phyloP scores from a whole-genome alignment of 1,140 invertebrate species.

The Drosophila pandora region DNA sequence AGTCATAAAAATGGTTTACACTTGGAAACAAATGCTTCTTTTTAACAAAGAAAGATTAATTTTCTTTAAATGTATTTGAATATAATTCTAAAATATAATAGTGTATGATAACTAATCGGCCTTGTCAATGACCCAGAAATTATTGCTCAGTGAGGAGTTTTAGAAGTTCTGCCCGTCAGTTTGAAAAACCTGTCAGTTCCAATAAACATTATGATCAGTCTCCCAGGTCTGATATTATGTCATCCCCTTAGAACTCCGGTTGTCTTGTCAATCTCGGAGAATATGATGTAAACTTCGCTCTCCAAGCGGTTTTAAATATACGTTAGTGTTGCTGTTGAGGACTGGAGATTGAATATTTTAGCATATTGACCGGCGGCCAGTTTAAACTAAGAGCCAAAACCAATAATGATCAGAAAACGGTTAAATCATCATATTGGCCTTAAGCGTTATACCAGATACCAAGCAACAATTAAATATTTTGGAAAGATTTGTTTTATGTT shows the following conservation, averaged over 20 bases:
- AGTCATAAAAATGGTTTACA: neutral
- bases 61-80: too few species aligned
- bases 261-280: neutral
- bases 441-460: neutral
- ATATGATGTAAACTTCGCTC: neutral
- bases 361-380: slow-evolving; percentile 38
- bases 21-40: too few species aligned
- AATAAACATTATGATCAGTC: neutral
- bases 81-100: too few species aligned
- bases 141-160: neutral
- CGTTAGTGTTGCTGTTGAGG: slow-evolving; percentile 6
- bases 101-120: neutral
- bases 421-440: neutral
- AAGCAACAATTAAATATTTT: neutral
- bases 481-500: neutral
- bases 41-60: too few species aligned
- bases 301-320: slow-evolving; percentile 1
- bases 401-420: slow-evolving; percentile 5
- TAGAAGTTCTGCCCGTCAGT: neutral
- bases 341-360: slow-evolving; percentile 57
- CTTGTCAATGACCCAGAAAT: neutral
- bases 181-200: neutral
- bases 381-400: slow-evolving; percentile 10
- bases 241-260: slow-evolving; percentile 3
- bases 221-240: neutral